A percentile compares a stretch with the other conserved stretches of the same genome.
These are phyloP conservation scores for Gambusia holbrooki DNA, from an alignment of 2,113 vertebrate genomes.

Conservation along the genomic window DNA sequence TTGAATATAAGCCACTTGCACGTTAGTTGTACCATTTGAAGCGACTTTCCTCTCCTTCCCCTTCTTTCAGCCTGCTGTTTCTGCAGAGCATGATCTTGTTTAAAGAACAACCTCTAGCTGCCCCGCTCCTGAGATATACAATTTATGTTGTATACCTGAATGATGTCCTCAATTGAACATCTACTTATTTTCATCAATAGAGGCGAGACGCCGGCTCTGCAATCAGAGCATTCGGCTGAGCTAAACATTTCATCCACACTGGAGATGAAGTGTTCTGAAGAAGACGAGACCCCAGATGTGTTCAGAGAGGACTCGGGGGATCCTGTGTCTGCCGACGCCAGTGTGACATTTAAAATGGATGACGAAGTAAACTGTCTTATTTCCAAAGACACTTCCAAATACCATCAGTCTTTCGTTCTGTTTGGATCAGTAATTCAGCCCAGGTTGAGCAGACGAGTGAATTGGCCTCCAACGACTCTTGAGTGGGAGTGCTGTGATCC, in stretches of 20 bases:
- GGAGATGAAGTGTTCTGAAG: slow-evolving; percentile 64
- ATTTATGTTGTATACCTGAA: slow-evolving; percentile 66
- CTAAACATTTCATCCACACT: slow-evolving; percentile 65
- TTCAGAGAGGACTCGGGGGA: slow-evolving; percentile 45
- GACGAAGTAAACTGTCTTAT: slow-evolving; percentile 70
- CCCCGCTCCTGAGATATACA: slow-evolving; percentile 48
- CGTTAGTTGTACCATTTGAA: background rate
- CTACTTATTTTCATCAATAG: slow-evolving; percentile 42
- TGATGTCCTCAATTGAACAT: slow-evolving; percentile 38
- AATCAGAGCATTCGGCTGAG: slow-evolving; percentile 49
- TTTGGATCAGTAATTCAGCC: slow-evolving; percentile 71
- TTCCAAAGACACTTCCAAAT: slow-evolving; percentile 57
- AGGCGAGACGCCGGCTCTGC: slow-evolving; percentile 26
- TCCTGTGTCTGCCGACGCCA: slow-evolving; percentile 64
- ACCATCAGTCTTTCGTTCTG: slow-evolving; percentile 68
- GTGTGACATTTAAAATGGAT: slow-evolving; percentile 63
- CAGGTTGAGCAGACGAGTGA: slow-evolving; percentile 60
- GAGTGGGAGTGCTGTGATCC: slow-evolving; percentile 5
- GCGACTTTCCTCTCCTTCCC: background rate
- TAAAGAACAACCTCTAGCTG: slow-evolving; percentile 25
- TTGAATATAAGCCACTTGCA: slow-evolving; percentile 3
- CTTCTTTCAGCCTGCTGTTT: slow-evolving; percentile 8
- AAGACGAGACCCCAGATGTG: slow-evolving; percentile 67
- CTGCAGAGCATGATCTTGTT: slow-evolving; percentile 23
- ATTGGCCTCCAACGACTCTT: slow-evolving; percentile 14